A percentile compares a stretch with the other conserved stretches of the same genome.
These are phyloP conservation scores for Hucho hucho DNA, from an alignment of 2,113 vertebrate species.

Conservation along the genomic window DNA sequence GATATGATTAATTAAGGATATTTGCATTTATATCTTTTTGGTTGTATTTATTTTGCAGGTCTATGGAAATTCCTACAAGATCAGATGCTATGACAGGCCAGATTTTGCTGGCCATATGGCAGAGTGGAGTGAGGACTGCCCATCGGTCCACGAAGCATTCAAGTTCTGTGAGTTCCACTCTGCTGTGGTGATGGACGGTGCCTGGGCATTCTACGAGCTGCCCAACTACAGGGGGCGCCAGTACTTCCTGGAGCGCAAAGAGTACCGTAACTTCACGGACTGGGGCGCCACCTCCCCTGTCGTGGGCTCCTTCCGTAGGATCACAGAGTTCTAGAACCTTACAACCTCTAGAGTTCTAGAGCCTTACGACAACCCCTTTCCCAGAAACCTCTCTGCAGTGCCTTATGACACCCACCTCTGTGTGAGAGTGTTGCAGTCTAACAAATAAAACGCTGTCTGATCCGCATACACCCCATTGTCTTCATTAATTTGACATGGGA, in stretches of 20 bases:
- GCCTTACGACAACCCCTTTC: background rate
- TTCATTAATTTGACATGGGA: no score
- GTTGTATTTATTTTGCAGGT: constrained; percentile 27
- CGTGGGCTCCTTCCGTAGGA: constrained; percentile 61
- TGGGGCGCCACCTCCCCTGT: constrained; percentile 58
- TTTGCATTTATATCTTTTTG: background rate
- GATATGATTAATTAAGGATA: background rate
- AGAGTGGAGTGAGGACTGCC: constrained; percentile 58
- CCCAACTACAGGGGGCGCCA: constrained; percentile 60
- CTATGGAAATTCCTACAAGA: constrained; percentile 55
- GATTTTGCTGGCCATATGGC: constrained; percentile 52
- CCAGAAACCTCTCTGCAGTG: background rate
- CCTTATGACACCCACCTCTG: background rate
- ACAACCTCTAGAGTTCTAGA: constrained; percentile 25
- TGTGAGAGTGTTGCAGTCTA: background rate
- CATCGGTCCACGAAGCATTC: constrained; percentile 50
- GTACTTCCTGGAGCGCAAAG: constrained; percentile 67
- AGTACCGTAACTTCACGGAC: constrained; percentile 61
- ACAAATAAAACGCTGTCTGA: constrained; percentile 1
- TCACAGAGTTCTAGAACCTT: constrained; percentile 55
- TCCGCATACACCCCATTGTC: background rate
- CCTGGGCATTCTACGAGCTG: constrained; percentile 62
- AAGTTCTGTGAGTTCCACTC: constrained; percentile 57
- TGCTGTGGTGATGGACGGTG: constrained; percentile 58
- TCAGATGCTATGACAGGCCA: constrained; percentile 52